Evolutionary conservation across 2,797 vertebrate genomes (phyloP).

Genomic region (Mus minutoides): DNA sequence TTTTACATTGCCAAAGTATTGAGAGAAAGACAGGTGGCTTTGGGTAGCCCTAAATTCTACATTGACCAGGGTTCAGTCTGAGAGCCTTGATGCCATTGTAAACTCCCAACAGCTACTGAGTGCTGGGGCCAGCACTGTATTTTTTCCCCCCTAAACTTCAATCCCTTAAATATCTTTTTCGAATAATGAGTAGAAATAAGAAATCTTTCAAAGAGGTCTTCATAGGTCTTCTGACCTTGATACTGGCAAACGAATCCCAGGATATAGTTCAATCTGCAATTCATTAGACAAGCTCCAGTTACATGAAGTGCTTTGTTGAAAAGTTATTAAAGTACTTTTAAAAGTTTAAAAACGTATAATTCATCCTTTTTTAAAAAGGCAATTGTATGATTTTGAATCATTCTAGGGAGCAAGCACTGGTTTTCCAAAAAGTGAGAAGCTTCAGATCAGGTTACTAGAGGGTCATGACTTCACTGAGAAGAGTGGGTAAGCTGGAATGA

Average conservation of each 20-base stretch:
- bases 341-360: not conserved
- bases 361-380: not conserved
- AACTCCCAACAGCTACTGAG: not conserved
- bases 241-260: not conserved
- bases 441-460: not conserved
- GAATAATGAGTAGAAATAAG: not conserved
- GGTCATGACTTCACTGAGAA: not conserved
- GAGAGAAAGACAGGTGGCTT: not conserved
- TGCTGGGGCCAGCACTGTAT: too few species aligned
- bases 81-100: not conserved
- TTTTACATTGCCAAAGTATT: not conserved
- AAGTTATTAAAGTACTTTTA: not conserved
- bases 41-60: not conserved
- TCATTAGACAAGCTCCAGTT: not conserved
- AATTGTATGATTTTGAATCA: not conserved
- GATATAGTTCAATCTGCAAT: not conserved
- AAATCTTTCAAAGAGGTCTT: not conserved
- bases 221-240: not conserved
- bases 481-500: not conserved
- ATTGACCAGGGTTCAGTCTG: not conserved
- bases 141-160: not conserved
- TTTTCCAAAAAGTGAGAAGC: not conserved
- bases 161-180: not conserved
- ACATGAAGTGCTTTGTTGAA: not conserved
- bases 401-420: not conserved